A percentile compares a stretch with the other conserved stretches of the same genome.
Conservation (phyloP, 2,113 vertebrate genomes). For the Potamarius usumacintae region DNA sequence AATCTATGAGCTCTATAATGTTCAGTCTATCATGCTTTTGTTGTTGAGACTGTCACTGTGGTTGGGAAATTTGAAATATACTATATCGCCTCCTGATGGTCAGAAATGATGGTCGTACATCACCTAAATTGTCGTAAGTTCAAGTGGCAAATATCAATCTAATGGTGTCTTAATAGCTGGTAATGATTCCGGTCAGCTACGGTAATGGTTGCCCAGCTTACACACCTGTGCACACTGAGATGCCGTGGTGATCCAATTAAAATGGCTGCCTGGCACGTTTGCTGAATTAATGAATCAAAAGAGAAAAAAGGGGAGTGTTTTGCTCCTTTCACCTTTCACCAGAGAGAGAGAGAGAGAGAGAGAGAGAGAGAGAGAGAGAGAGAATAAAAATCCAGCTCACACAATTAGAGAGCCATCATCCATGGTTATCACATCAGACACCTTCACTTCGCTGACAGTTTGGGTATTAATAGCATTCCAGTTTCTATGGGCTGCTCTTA, state of each 20-base stretch:
- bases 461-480: conserved; percentile 75
- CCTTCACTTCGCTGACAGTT: conserved; percentile 62
- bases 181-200: conserved; percentile 44
- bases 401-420: conserved; percentile 66
- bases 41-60: conserved; percentile 13
- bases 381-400: conserved; percentile 65
- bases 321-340: conserved; percentile 57
- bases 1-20: neutral
- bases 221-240: conserved; percentile 23
- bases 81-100: conserved; percentile 44
- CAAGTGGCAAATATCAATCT: conserved; percentile 53
- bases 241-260: conserved; percentile 35
- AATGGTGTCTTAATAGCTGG: conserved; percentile 52
- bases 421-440: conserved; percentile 58
- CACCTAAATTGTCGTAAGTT: conserved; percentile 53
- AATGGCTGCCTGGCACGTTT: conserved; percentile 10
- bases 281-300: conserved; percentile 40
- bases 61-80: conserved; percentile 10
- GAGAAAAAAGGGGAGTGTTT: conserved; percentile 14
- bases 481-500: conserved; percentile 73
- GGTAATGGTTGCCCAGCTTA: conserved; percentile 35
- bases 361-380: conserved; percentile 49
- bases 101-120: conserved; percentile 50
- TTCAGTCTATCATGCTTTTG: conserved; percentile 8
- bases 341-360: conserved; percentile 51